Evolutionary conservation across 2,113 vertebrate genomes (phyloP), one percentile per base, ranked within the genome.

Genomic region (Macrotus californicus): DNA sequence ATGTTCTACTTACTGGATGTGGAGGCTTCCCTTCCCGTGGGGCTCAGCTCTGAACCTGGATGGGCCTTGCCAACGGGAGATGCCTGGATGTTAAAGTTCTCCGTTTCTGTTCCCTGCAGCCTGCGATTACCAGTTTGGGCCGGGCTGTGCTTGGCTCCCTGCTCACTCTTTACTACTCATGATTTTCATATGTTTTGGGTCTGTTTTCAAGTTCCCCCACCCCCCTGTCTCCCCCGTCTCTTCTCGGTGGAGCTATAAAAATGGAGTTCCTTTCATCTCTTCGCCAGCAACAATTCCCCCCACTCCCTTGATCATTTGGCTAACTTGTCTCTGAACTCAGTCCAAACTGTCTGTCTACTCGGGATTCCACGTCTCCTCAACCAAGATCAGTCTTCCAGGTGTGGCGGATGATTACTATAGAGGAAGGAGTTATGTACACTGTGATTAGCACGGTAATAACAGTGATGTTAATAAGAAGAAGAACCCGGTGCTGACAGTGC

Each of bases 321-420:
- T 56, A 14, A 36, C 94, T 88, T 8, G 93, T 84, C 95, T 97
- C 96, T 97, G 97, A 97, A 97, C 97, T 96, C 66, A 0, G 43
- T 96, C 97, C 97, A 97, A 82, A 79, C 94, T 89, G 97, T 96
- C 97, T 97, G 96, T 95, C 86, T 96, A 10, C 72, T 22, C 1
- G 2, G 75, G 96, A 91, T 94, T 86, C 94, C 94, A 48, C 24
- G 12, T 95, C 95, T 97, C 93, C 92, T 89, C 79, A 9, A 4
- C 91, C 34, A 2, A 39, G 93, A 93, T 70, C 96, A 79, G 95
- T 26, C 70, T 96, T 89, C 91, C 97, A 97, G 97, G 97, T 97
- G 97, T 83, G 90, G 95, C 0, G 26, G 91, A 14, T 85, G 95
- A 93, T 96, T 87, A 93, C 92, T 6, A 1, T 36, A 24, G 80